A percentile compares a stretch with the other conserved stretches of the same genome.
Conservation (phyloP, 2,888 invertebrate genomes). For the Nomada ruficornis region DNA sequence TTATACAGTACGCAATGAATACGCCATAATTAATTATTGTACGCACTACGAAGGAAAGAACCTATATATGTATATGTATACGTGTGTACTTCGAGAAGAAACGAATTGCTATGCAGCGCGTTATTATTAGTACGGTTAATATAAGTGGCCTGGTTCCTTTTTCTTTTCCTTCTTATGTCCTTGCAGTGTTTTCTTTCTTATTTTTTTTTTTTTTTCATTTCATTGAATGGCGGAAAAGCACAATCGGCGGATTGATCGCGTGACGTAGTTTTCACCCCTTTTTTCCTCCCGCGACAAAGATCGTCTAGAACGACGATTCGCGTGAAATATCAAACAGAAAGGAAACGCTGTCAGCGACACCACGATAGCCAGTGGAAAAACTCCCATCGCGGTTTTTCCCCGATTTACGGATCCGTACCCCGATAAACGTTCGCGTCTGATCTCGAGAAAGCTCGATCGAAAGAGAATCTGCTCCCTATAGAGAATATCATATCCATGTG, state of each 20-base stretch:
- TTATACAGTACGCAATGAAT: conserved; percentile 65
- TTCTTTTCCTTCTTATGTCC: conserved; percentile 1
- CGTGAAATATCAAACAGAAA: conserved; percentile 8
- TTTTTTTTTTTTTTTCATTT: too few species aligned
- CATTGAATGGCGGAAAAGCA: too few species aligned
- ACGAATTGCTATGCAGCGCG: conserved; percentile 64
- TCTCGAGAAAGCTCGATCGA: conserved; percentile 47
- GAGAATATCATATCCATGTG: conserved; percentile 13
- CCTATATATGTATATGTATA: conserved; percentile 63
- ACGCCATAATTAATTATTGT: conserved; percentile 64
- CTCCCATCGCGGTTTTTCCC: conserved; percentile 10
- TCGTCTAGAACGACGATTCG: conserved; percentile 1
- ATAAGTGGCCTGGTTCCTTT: conserved; percentile 40
- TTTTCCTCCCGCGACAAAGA: not conserved
- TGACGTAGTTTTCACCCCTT: not conserved
- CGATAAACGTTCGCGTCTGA: conserved; percentile 41
- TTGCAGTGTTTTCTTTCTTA: not conserved
- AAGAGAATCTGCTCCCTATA: conserved; percentile 12
- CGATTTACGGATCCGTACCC: not conserved
- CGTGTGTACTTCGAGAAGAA: conserved; percentile 58
- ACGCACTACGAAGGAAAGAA: conserved; percentile 69
- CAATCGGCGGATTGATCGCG: conserved; percentile 16
- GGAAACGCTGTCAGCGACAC: not conserved
- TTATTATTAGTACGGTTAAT: conserved; percentile 44
- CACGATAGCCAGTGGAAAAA: not conserved